These are phyloP conservation scores for Amblyjoppa proteus DNA, from an alignment of 2,888 invertebrate genomes.

Conservation along the genomic window DNA sequence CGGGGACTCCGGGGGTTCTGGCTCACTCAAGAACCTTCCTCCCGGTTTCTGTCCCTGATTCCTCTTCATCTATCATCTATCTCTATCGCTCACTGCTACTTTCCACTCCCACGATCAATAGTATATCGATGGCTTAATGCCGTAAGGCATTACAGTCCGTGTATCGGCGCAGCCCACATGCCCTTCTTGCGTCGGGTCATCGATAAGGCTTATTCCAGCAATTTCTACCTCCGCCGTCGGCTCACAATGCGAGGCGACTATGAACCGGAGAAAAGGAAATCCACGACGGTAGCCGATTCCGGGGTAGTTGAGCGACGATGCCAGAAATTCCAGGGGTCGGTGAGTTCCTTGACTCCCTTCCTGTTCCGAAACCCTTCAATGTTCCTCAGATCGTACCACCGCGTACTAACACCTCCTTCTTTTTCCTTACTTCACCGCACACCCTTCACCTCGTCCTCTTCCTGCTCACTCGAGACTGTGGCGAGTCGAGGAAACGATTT, in stretches of 20 bases:
- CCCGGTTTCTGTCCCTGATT: conserved; percentile 16
- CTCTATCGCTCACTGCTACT: background rate
- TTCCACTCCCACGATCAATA: background rate
- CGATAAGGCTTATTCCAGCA: conserved; percentile 15
- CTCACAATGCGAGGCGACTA: conserved; percentile 8
- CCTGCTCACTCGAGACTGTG: conserved; percentile 71
- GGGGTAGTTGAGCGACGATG: conserved; percentile 45
- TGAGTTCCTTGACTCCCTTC: conserved; percentile 65
- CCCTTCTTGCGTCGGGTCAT: background rate
- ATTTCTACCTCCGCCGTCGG: conserved; percentile 25
- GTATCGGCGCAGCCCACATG: background rate
- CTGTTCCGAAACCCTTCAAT: conserved; percentile 58
- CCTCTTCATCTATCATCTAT: conserved; percentile 27
- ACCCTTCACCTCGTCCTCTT: conserved; percentile 60
- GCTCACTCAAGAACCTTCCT: conserved; percentile 21
- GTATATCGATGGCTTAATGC: background rate
- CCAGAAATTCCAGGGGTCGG: conserved; percentile 65
- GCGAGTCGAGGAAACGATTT: conserved; percentile 78
- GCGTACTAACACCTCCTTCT: conserved; percentile 53
- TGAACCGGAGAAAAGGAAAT: background rate
- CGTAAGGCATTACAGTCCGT: background rate
- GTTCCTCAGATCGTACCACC: conserved; percentile 48
- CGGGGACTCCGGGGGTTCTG: conserved; percentile 41
- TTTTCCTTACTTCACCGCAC: conserved; percentile 43
- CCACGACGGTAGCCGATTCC: conserved; percentile 2